Evolutionary conservation across 2,113 vertebrate genomes (phyloP), one percentile per base, ranked within the genome.

Genomic region (Triplophysa siluroides): DNA sequence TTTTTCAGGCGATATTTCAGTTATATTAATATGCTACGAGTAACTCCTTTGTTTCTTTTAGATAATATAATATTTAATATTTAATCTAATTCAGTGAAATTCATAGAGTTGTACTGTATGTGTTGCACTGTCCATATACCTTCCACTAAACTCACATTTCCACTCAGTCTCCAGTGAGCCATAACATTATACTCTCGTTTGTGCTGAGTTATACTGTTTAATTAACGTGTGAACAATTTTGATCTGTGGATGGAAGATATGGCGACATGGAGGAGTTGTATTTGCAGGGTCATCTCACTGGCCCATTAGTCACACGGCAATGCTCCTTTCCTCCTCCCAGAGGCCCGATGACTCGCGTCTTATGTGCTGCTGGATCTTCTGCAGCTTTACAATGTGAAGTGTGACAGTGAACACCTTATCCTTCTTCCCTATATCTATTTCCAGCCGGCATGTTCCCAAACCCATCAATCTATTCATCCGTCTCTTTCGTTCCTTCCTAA

Each of bases 201-300:
- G 29, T 33, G 18, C 6, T 9, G 29, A 4, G 7, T 2, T n/a
- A 24, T 16, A 14, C 70, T 60, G 43, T 50, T 12, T 14, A 62
- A 2, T 58, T 62, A 43, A 75, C 12, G 21, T n/a, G 23, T 45
- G 13, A 26, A 43, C 54, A 75, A 10, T 45, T 41, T 74, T 63
- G 33, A 7, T 2, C 24, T n/a, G 38, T 62, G 62, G 56, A 60
- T 21, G 14, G 70, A 41, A 68, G 38, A 14, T 0, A 29, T 63
- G 23, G 64, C n/a, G 56, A 69, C 76, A 63, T 72, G 78, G 47
- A 73, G 60, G 45, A 33, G 19, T 23, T 41, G 61, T 24, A 56
- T 80, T 72, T 80, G 77, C 77, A 47, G 56, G 56, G 71, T 75
- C 43, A 45, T 69, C 71, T 75, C n/a, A n/a, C 13, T 8, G 33